phyloP scores from a whole-genome alignment of 2,888 invertebrate genomes.

The Philereme transversata region DNA sequence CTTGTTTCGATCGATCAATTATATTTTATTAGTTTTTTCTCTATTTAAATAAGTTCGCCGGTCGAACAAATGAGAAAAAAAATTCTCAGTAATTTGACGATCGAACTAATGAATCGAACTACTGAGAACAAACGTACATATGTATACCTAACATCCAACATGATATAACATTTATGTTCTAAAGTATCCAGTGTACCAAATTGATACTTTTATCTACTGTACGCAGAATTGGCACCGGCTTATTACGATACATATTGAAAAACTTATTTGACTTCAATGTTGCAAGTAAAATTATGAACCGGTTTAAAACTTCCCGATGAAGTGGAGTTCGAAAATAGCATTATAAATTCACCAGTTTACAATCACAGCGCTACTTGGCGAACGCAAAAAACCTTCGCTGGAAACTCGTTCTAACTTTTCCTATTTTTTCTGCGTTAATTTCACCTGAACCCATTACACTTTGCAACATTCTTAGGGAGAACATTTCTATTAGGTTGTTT shows the following conservation, averaged over 20 bases:
- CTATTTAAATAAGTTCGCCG: too few species aligned
- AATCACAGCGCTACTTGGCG: slow-evolving; percentile 80
- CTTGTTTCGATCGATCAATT: too few species aligned
- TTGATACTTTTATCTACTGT: too few species aligned
- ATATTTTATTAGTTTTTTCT: too few species aligned
- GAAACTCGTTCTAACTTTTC: slow-evolving; percentile 83
- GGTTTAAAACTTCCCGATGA: slow-evolving; percentile 79
- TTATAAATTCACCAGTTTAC: slow-evolving; percentile 84
- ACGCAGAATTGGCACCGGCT: background rate
- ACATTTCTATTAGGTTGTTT: slow-evolving; percentile 75
- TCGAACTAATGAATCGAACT: too few species aligned
- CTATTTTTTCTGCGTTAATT: slow-evolving; percentile 84
- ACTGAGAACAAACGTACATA: too few species aligned
- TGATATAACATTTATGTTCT: too few species aligned
- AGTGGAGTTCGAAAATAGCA: slow-evolving; percentile 82
- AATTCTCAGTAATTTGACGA: too few species aligned
- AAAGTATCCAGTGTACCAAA: too few species aligned
- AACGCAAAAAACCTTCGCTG: slow-evolving; percentile 74
- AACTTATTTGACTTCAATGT: slow-evolving; percentile 55
- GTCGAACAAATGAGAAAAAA: too few species aligned
- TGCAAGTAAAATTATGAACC: slow-evolving; percentile 75
- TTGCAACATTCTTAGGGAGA: slow-evolving; percentile 80
- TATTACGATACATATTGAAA: slow-evolving; percentile 49
- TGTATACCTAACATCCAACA: too few species aligned
- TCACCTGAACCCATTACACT: slow-evolving; percentile 83